These are phyloP conservation scores for Ryuthela nishihirai DNA, from an alignment of 2,888 invertebrate genomes.

Conservation along the genomic window DNA sequence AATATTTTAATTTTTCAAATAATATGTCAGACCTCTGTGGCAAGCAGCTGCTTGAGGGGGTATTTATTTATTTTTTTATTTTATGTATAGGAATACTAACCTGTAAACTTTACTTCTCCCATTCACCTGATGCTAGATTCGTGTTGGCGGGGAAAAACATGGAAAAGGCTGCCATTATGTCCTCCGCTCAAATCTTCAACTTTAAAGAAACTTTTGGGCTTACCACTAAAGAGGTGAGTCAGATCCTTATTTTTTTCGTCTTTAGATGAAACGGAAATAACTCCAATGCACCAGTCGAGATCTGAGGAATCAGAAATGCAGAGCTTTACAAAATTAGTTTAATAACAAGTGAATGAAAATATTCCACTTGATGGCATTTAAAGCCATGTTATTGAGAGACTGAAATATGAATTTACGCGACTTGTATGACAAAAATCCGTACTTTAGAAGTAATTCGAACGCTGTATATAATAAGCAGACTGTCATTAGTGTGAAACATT, in stretches of 20 bases:
- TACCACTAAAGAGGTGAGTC: conserved; percentile 10
- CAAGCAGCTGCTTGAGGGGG: not conserved
- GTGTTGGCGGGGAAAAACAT: conserved; percentile 37
- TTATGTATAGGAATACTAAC: not conserved
- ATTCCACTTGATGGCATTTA: no score
- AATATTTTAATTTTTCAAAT: not conserved
- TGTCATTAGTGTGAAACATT: no score
- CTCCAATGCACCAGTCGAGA: not conserved
- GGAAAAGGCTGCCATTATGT: conserved; percentile 14
- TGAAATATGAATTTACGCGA: no score
- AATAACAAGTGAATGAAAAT: no score
- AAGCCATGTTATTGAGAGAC: no score
- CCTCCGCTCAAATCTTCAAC: conserved; percentile 17
- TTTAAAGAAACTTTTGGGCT: conserved; percentile 17
- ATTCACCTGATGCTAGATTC: conserved; percentile 6
- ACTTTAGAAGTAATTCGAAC: no score
- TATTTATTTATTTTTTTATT: not conserved
- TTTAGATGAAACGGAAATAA: not conserved
- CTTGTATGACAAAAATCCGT: no score
- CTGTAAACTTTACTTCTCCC: not conserved
- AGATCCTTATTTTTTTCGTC: not conserved
- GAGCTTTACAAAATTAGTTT: not conserved
- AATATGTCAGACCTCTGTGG: not conserved
- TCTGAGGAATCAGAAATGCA: not conserved
- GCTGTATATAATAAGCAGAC: no score